Percentiles rank a stretch among this genome's conserved stretches.
Conservation (phyloP, 2,888 invertebrate species). For the Lagria hirta region DNA sequence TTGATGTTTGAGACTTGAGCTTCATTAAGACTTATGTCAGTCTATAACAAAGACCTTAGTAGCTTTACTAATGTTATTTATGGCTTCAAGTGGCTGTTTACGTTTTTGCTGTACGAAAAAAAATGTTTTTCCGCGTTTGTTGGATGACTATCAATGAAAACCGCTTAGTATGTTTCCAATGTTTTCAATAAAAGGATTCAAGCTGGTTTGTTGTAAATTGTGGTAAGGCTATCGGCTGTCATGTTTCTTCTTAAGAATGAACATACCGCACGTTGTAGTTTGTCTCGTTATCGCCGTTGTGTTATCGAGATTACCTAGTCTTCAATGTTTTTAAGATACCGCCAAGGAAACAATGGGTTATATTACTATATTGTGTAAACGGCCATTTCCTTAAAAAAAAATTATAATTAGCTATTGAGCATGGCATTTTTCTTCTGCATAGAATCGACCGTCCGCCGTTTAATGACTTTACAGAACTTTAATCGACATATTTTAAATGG, state of each 20-base stretch:
- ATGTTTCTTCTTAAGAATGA: constrained; percentile 31
- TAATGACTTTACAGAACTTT: no score
- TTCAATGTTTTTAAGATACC: constrained; percentile 21
- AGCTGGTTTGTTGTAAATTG: constrained; percentile 33
- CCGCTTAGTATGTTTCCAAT: no score
- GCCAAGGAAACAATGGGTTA: constrained; percentile 16
- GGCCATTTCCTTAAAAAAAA: constrained; percentile 12
- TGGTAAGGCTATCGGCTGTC: constrained; percentile 32
- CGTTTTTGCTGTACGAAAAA: no score
- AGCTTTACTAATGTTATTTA: no score
- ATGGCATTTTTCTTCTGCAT: constrained; percentile 13
- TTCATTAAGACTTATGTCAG: no score
- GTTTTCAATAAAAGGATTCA: no score
- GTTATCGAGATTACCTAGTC: constrained; percentile 25
- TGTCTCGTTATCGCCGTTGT: constrained; percentile 28
- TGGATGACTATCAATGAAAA: no score
- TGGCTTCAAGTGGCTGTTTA: no score
- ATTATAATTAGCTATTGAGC: constrained; percentile 24
- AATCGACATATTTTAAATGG: no score
- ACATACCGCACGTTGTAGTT: constrained; percentile 35
- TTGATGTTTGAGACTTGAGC: no score
- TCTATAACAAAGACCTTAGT: no score
- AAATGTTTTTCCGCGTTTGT: no score
- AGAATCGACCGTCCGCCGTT: constrained; percentile 16
- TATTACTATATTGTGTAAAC: constrained; percentile 20